Evolutionary conservation across 2,797 vertebrate genomes (phyloP), one percentile per base, ranked within the genome.

Genomic region (Tamandua tetradactyla): DNA sequence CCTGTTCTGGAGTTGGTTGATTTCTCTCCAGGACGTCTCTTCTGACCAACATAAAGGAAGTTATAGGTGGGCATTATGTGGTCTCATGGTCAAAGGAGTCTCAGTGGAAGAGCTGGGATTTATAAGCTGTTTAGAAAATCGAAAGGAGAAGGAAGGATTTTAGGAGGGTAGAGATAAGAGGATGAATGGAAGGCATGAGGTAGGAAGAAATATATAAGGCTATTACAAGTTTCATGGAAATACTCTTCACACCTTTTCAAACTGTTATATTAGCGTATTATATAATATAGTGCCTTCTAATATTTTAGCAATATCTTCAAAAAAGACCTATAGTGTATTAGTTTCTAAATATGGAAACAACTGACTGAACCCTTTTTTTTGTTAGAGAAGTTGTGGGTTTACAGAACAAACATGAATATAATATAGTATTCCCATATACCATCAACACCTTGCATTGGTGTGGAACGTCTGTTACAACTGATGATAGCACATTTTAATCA

Each of bases 221-320:
- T 57, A 55, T 62, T 55, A 59, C 72, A 64, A 79, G 15, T 27
- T 3, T 74, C 25, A 55, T 9, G 17, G 71, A 92, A 88, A 83
- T 55, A 91, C 88, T 49, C 59, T 81, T 9, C 42, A 7, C 27
- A 82, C 52, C 59, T 74, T 75, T 84, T 59, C 23, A 18, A 72
- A 68, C 12, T 35, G 49, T 72, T 84, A n/a, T 75, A 74, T 93
- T 90, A 92, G 64, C 52, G 32, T 64, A 81, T 64, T 87, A 42
- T 49, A 85, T 69, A 93, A 42, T 18, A 35, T 10, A 69, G 7
- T 68, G 27, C 8, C 22, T 35, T 86, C 57, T 66, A 30, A 49
- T 78, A 52, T 75, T 85, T 95, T 66, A 42, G 40, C 8, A 57
- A 75, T 23, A 14, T 32, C 68, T 55, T 86, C 55, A 61, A 76